A percentile compares a stretch with the other conserved stretches of the same genome.
phyloP scores from a whole-genome alignment of 2,113 vertebrate genomes.

The Catharus bicknelli region DNA sequence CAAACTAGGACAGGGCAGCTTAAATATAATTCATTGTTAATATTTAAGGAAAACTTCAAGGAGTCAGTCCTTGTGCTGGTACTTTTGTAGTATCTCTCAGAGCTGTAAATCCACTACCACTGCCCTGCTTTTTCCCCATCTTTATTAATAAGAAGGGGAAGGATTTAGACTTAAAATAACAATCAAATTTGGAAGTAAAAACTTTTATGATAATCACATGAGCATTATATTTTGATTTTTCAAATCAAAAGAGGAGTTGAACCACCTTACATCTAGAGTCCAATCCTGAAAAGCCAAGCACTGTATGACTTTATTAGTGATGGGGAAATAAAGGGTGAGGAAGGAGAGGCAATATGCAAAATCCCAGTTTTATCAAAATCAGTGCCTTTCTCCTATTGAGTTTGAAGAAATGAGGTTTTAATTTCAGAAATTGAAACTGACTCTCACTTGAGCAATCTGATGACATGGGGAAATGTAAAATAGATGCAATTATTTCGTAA shows the following conservation, averaged over 20 bases:
- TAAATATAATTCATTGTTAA: not conserved
- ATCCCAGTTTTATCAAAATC: not conserved
- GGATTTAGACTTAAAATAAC: not conserved
- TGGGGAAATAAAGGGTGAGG: not conserved
- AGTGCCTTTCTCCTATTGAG: not conserved
- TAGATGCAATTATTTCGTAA: not conserved
- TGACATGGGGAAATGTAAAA: not conserved
- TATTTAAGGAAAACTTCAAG: not conserved
- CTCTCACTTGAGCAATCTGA: not conserved
- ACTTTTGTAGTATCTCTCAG: not conserved
- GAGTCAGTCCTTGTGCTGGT: not conserved
- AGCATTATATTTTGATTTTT: not conserved
- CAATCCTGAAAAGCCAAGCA: not conserved
- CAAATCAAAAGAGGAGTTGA: not conserved
- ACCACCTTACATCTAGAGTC: not conserved
- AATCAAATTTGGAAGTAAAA: not conserved
- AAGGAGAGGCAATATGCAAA: not conserved
- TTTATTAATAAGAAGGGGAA: not conserved
- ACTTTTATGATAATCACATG: not conserved
- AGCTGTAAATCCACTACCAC: not conserved
- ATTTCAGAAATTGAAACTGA: not conserved
- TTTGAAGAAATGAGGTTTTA: not conserved
- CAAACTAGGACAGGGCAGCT: not conserved
- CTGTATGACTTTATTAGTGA: not conserved
- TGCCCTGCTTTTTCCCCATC: not conserved